Percentiles rank a stretch among this genome's conserved stretches.
Evolutionary conservation across 1,140 invertebrate genomes (phyloP).

Genomic region (Heliconius himera): DNA sequence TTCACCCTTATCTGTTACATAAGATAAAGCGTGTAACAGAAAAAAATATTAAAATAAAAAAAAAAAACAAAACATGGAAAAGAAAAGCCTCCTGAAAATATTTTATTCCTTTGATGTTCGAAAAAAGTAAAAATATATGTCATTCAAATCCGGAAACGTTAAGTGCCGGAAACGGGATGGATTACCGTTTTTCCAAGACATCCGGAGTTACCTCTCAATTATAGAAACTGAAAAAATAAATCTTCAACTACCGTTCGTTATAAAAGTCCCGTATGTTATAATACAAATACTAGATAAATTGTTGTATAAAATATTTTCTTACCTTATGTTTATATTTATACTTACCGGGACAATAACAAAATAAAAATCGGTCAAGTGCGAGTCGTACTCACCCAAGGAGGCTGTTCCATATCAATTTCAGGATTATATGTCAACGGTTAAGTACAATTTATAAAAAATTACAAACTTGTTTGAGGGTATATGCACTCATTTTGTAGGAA

Average conservation of each 20-base stretch:
- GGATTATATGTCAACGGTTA: too few relatives aligned
- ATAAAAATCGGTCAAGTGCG: too few relatives aligned
- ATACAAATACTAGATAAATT: too few relatives aligned
- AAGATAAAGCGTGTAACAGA: not conserved
- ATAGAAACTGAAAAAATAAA: not conserved
- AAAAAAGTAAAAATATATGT: slow-evolving; percentile 16
- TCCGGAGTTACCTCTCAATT: not conserved
- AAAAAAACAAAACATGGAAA: not conserved
- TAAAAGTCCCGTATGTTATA: not conserved
- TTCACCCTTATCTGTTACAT: not conserved
- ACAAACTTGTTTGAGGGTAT: too few relatives aligned
- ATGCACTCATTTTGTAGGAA: too few relatives aligned
- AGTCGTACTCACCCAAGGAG: too few relatives aligned
- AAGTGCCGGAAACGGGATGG: not conserved
- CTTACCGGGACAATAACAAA: too few relatives aligned
- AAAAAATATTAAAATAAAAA: not conserved
- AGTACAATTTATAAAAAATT: too few relatives aligned
- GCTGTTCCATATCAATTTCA: too few relatives aligned
- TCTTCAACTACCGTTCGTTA: not conserved
- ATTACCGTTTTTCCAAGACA: not conserved
- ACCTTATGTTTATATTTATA: too few relatives aligned
- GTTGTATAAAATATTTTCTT: too few relatives aligned
- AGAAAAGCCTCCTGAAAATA: not conserved
- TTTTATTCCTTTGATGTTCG: slow-evolving; percentile 14
- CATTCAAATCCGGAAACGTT: not conserved